These are phyloP conservation scores for Chrysodeixis includens DNA, from an alignment of 2,888 invertebrate species.

Conservation along the genomic window DNA sequence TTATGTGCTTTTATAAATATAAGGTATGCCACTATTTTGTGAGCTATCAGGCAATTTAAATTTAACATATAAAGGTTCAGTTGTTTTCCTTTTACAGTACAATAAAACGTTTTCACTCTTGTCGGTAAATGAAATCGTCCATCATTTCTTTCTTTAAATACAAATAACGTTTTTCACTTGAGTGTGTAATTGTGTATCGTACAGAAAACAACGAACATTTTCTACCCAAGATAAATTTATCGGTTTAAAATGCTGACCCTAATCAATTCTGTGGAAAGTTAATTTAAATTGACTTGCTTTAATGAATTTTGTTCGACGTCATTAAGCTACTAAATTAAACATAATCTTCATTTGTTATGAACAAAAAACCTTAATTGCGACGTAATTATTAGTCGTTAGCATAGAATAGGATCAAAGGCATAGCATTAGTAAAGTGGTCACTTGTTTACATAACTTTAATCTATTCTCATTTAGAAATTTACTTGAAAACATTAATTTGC, in stretches of 20 bases:
- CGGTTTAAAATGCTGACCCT: conserved; percentile 13
- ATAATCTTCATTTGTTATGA: not conserved
- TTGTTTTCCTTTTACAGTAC: not conserved
- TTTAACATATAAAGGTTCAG: not conserved
- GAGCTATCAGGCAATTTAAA: not conserved
- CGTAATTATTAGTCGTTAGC: not conserved
- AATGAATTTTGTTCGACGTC: conserved; percentile 5
- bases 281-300: conserved; percentile 6
- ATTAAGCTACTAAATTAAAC: not conserved
- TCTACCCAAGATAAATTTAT: conserved; percentile 16
- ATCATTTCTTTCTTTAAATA: too few species aligned
- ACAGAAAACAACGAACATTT: not conserved
- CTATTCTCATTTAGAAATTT: not conserved
- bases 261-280: conserved; percentile 21
- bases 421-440: conserved; percentile 4
- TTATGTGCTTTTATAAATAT: conserved; percentile 1
- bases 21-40: not conserved
- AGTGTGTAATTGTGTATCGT: not conserved
- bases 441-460: not conserved
- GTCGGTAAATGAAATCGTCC: too few species aligned
- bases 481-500: conserved; percentile 1
- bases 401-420: not conserved
- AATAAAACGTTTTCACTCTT: too few species aligned
- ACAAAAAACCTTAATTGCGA: not conserved
- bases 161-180: too few species aligned